Base-by-base conservation (phyloP, 30 jellyfish, hydroid and myxozoan genomes). In the Hydra vulgaris region DNA sequence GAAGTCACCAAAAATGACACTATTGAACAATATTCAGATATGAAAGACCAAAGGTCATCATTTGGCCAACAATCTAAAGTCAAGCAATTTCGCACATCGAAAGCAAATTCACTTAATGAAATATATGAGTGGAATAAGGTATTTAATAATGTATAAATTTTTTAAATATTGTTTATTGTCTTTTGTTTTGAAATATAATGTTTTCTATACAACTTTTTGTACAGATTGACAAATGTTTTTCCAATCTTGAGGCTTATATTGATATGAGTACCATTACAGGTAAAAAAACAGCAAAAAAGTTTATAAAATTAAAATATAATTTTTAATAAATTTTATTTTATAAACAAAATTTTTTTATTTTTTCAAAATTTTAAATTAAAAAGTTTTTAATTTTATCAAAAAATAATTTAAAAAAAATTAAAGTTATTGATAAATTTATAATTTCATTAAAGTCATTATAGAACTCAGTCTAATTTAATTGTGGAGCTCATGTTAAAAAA, bases 91-190 rank as follows among this genome's bases (percentile, higher is more conserved):
- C 85, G 85, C 16, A 78, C 85, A 21, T 78, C 85, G 18, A 7
- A 23, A 53, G 74, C 70, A 21, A 27, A 27, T 18, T 74, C 93
- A 17, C 78, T 91, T 19, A 84, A 91, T 75, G 98, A 91, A 76
- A 77, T 95, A 1, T 91, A 91, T 66, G 98, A 91, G 74, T 91
- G 98, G 98, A 91, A 84, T 55, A 91, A 91, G 98, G 98, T 91
- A 83, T n/a, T 3, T 18, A 23, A n/a, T 26, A 17, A 17, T n/a
- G 16, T 17, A 71, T n/a, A 54, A 0, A 22, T 23, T 21, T 70
- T 70, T 70, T 24, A 22, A 21, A 0, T 8, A 21, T 40, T 40
- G 12, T 40, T 40, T n/a, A n/a, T n/a, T 40, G 61, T 40, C 8
- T 40, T 40, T 40, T 40, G 12, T 70, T 70, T 23, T 21, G 8